phyloP scores from a whole-genome alignment of 1,140 invertebrate species.

The Arion vulgaris region DNA sequence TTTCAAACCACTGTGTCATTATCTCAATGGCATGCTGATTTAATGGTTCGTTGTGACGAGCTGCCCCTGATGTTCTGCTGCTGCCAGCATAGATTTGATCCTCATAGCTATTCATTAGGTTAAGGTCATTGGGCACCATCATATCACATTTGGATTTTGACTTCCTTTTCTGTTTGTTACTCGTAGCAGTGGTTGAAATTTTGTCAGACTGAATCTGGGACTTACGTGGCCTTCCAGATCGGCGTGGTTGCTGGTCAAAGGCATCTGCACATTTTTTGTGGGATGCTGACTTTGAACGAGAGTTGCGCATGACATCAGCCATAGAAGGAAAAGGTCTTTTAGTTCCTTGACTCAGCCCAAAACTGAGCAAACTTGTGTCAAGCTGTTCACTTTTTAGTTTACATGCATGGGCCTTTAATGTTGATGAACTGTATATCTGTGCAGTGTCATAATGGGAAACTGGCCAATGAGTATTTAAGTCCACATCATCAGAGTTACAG shows the following conservation, averaged over 20 bases:
- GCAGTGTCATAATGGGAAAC: not conserved
- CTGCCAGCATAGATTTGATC: not conserved
- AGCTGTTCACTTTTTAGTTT: constrained; percentile 12
- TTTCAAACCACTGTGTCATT: constrained; percentile 65
- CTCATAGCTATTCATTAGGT: not conserved
- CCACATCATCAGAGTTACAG: not conserved
- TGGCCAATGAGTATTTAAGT: not conserved
- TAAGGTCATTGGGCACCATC: not conserved
- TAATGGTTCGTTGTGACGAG: constrained; percentile 64
- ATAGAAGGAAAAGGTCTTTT: constrained; percentile 35
- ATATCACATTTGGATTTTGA: not conserved
- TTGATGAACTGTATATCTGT: not conserved
- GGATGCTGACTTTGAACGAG: constrained; percentile 8
- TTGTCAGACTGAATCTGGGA: constrained; percentile 45
- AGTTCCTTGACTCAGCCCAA: not conserved
- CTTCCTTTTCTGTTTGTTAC: constrained; percentile 8
- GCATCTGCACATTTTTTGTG: not conserved
- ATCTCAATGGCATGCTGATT: constrained; percentile 57
- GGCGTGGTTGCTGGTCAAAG: not conserved
- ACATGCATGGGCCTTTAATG: not conserved
- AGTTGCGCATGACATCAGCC: constrained; percentile 27
- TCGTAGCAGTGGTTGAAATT: constrained; percentile 38
- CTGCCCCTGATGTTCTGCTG: constrained; percentile 35
- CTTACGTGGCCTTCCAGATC: constrained; percentile 9
- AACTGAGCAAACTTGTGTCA: constrained; percentile 17